Evolutionary conservation across 2,113 vertebrate genomes (phyloP).

Genomic region (Ciconia stormi): DNA sequence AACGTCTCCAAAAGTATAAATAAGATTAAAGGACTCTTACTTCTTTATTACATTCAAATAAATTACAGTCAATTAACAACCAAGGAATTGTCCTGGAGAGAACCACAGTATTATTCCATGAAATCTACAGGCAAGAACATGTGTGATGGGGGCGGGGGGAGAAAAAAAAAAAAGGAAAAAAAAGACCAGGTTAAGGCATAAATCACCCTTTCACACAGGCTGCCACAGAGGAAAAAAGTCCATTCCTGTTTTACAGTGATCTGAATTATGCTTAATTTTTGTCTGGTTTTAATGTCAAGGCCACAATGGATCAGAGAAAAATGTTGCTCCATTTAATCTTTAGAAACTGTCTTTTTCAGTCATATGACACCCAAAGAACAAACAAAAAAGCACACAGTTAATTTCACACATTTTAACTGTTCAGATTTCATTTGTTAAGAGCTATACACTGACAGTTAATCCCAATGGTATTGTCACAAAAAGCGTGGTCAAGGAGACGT

Average conservation of each 20-base stretch:
- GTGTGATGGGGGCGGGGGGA: background rate
- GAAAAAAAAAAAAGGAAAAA: background rate
- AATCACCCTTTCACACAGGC: background rate
- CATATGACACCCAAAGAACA: background rate
- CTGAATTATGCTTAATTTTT: background rate
- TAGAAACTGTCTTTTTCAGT: background rate
- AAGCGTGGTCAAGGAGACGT: background rate
- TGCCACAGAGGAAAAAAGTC: background rate
- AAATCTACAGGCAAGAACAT: background rate
- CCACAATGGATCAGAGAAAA: background rate
- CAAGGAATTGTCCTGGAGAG: background rate
- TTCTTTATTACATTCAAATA: background rate
- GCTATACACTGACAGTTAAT: background rate
- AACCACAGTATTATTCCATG: background rate
- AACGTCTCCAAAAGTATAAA: background rate
- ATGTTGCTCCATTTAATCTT: background rate
- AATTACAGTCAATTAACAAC: background rate
- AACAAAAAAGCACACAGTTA: conserved; percentile 3
- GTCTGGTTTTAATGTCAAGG: conserved; percentile 1
- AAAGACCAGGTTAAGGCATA: background rate
- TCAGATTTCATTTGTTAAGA: background rate
- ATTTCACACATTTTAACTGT: conserved; percentile 14
- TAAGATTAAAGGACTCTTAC: background rate
- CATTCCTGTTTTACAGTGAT: background rate
- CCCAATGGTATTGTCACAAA: background rate